These are phyloP conservation scores for Tetraodon nigroviridis DNA, from an alignment of 2,113 vertebrate genomes.

Conservation along the genomic window DNA sequence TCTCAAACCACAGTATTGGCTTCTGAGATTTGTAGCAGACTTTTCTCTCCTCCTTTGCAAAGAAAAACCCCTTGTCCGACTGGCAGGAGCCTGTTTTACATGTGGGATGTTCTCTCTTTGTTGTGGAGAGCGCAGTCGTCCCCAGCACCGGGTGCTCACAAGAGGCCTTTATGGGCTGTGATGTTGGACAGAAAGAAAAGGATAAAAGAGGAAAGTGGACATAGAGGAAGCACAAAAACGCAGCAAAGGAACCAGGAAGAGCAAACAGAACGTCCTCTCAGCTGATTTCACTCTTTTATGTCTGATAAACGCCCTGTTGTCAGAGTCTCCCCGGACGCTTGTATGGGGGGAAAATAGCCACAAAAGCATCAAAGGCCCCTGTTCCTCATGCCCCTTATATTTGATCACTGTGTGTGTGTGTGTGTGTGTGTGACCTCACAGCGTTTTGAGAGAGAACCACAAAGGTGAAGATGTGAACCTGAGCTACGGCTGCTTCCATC, in stretches of 20 bases:
- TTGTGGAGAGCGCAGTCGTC: conserved; percentile 57
- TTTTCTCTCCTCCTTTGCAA: conserved; percentile 24
- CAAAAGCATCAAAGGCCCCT: conserved; percentile 65
- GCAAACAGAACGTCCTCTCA: conserved; percentile 53
- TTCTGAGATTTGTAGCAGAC: conserved; percentile 19
- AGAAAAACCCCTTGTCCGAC: conserved; percentile 41
- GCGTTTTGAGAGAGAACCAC: conserved; percentile 39
- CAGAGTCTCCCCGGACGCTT: conserved; percentile 31
- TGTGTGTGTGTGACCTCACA: conserved; percentile 34
- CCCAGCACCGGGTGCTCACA: conserved; percentile 35
- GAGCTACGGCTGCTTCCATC: no score
- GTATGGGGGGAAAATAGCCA: conserved; percentile 29
- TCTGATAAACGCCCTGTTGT: conserved; percentile 43
- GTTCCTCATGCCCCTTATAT: conserved; percentile 41
- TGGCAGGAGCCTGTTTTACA: conserved; percentile 51
- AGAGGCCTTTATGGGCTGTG: conserved; percentile 43
- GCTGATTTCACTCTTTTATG: conserved; percentile 47
- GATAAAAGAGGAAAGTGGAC: conserved; percentile 51
- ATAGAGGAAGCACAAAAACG: conserved; percentile 42
- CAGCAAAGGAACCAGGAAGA: conserved; percentile 40
- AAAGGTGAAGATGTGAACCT: no score
- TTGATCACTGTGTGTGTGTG: conserved; percentile 33
- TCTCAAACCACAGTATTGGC: conserved; percentile 9
- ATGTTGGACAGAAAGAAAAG: conserved; percentile 34
- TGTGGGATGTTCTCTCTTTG: conserved; percentile 60